These are phyloP conservation scores for Strigamia transsilvanica DNA, from an alignment of 2,888 invertebrate species.

Conservation along the genomic window DNA sequence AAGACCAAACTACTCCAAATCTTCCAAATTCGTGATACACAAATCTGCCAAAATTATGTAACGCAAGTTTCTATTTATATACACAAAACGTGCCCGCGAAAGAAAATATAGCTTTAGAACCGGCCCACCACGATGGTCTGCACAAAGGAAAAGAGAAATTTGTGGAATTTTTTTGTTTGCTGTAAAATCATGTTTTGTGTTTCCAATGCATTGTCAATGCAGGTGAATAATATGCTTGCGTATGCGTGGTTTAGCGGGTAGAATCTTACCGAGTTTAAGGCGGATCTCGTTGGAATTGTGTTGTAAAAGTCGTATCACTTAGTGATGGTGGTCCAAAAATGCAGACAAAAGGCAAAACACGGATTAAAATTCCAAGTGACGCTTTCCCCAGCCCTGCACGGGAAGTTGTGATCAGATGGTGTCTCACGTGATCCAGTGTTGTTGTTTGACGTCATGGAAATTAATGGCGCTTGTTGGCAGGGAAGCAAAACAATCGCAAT, in stretches of 20 bases:
- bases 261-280: too few relatives aligned
- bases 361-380: neutral
- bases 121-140: too few relatives aligned
- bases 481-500: too few relatives aligned
- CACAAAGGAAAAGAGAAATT: neutral
- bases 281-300: neutral
- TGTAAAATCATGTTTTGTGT: too few relatives aligned
- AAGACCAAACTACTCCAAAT: neutral
- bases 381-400: neutral
- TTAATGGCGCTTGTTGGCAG: neutral
- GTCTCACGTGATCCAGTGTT: neutral
- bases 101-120: too few relatives aligned
- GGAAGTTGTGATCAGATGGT: constrained; percentile 3
- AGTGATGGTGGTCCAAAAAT: neutral
- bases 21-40: neutral
- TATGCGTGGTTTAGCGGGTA: too few relatives aligned
- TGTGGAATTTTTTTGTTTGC: too few relatives aligned
- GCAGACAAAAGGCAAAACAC: neutral
- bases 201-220: too few relatives aligned
- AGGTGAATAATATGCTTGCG: too few relatives aligned
- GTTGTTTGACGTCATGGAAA: constrained; percentile 8
- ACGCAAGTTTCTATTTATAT: neutral
- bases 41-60: neutral
- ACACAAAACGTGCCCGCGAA: too few relatives aligned
- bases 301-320: neutral